A percentile compares a stretch with the other conserved stretches of the same genome.
Conservation (phyloP, 2,113 vertebrate species). For the Paratilapia polleni region DNA sequence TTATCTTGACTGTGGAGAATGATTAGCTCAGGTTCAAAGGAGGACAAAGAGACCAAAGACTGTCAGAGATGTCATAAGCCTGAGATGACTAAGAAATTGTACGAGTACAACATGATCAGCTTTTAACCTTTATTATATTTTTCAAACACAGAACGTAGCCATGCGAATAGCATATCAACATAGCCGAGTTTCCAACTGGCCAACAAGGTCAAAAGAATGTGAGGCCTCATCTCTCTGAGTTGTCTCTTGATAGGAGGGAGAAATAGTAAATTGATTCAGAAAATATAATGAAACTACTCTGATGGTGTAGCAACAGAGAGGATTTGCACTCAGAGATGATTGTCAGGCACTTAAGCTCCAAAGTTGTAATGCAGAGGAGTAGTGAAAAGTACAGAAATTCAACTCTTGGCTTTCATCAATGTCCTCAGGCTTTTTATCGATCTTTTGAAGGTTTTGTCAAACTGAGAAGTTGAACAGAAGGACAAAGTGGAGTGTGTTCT, state of each 20-base stretch:
- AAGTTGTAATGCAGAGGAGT: constrained; percentile 15
- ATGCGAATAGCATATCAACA: too few species aligned
- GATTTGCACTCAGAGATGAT: background rate
- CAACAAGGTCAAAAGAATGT: background rate
- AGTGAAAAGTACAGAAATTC: background rate
- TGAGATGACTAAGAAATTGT: background rate
- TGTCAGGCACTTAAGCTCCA: background rate
- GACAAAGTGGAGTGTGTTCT: background rate
- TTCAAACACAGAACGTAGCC: too few species aligned
- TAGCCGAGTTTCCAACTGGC: background rate
- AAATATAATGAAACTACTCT: background rate
- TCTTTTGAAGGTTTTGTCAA: constrained; percentile 20
- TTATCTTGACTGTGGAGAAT: background rate
- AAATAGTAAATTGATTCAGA: background rate
- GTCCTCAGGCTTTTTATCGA: background rate
- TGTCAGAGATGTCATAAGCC: background rate
- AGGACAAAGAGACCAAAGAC: background rate
- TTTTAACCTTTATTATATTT: too few species aligned
- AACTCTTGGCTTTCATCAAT: background rate
- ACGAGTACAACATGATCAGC: background rate
- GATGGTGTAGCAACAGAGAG: background rate
- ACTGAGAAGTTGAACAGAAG: background rate
- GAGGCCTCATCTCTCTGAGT: constrained; percentile 1
- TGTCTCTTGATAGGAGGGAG: constrained; percentile 2
- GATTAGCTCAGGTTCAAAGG: background rate